phyloP scores from a whole-genome alignment of 2,113 vertebrate genomes.

The Gobius niger region DNA sequence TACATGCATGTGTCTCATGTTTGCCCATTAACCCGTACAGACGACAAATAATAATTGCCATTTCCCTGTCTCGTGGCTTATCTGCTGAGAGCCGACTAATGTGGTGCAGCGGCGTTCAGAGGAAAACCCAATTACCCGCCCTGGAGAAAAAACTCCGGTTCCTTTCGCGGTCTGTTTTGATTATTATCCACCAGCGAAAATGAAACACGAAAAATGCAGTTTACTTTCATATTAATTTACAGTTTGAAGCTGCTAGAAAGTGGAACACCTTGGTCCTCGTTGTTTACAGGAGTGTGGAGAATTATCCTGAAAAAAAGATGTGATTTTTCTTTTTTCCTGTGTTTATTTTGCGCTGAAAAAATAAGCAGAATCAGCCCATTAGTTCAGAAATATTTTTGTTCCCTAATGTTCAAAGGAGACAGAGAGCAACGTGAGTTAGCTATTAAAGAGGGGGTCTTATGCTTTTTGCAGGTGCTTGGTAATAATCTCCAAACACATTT shows the following conservation, averaged over 20 bases:
- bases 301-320: neutral
- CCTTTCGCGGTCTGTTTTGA: neutral
- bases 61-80: neutral
- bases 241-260: neutral
- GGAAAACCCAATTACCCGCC: slow-evolving; percentile 6
- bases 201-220: slow-evolving; percentile 1
- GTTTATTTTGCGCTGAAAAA: neutral
- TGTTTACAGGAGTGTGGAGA: neutral
- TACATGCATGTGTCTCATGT: too few relatives aligned
- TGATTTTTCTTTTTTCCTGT: neutral
- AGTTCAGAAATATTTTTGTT: neutral
- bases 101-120: neutral
- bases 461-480: too few relatives aligned
- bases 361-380: neutral
- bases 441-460: too few relatives aligned
- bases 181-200: slow-evolving; percentile 4
- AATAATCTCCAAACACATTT: too few relatives aligned
- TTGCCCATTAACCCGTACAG: neutral
- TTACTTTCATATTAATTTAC: neutral
- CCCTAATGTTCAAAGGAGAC: neutral
- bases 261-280: neutral
- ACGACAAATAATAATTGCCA: neutral
- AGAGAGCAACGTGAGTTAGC: neutral
- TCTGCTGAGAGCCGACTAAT: slow-evolving; percentile 1
- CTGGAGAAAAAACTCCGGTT: neutral